Base-by-base conservation (phyloP, 1,140 invertebrate genomes). In the Orchesella cincta region DNA sequence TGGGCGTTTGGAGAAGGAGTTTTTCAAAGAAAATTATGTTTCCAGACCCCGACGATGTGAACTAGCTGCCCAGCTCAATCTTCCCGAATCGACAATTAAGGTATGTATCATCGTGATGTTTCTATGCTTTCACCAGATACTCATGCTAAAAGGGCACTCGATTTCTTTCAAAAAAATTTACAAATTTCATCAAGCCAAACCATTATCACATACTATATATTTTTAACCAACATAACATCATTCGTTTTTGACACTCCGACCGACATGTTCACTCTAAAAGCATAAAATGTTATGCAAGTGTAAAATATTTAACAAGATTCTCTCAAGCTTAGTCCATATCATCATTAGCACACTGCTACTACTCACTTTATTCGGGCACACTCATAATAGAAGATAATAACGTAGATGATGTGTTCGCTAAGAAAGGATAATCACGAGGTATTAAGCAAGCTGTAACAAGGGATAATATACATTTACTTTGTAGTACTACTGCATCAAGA, bases 61-160 rank as follows among this genome's bases (percentile, higher is more conserved):
- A 85, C 85, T 99, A n/a, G 97, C 98, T 0, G 89, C 93, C 1
- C 92, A 97, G 81, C 88, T 99, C 20, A 92, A 94, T 80, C 87
- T 99, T 0, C 96, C 97, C 0, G 98, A 99, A 86, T 94, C 94
- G 16, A 99, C 98, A 0, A 99, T 99, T 77, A 99, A 99, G 92
- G 97, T 98, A 87, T 84, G 81, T 79, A 77, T 64, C 52, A 23
- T 12, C 34, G 20, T 35, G 2, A 62, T 26, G 2, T 75, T 75
- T 64, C 34, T 18, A 46, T 33, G 14, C 29, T 57, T 29, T 16
- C 26, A 28, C 67, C 67, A n/a, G n/a, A n/a, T 71, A 23, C 57
- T 71, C 67, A 34, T 33, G 3, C 8, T 71, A 12, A 28, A 16
- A 31, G 8, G 12, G 12, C 23, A 71, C 31, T 20, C 14, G 8